Evolutionary conservation across 2,113 vertebrate genomes (phyloP).

Genomic region (Cryptoleucopteryx plumbea): DNA sequence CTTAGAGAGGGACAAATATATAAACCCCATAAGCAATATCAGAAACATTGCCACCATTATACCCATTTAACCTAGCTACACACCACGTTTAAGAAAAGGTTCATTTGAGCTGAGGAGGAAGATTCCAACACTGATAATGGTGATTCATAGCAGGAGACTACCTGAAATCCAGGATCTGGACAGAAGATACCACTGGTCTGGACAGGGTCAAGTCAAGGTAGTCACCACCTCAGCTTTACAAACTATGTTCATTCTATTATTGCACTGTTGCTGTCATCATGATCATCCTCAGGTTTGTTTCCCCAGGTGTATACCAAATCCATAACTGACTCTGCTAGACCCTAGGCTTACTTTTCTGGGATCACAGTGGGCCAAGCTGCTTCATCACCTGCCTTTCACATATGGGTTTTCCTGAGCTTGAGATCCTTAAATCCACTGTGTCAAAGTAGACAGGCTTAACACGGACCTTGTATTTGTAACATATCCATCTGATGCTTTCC

Average conservation of each 20-base stretch:
- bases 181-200: not conserved
- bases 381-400: not conserved
- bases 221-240: not conserved
- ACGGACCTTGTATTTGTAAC: not conserved
- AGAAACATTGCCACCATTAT: not conserved
- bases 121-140: not conserved
- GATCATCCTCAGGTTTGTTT: not conserved
- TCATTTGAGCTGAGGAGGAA: not conserved
- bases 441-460: not conserved
- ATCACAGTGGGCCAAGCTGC: not conserved
- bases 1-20: not conserved
- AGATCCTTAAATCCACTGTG: not conserved
- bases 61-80: not conserved
- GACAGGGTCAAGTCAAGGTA: not conserved
- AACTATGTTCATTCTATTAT: not conserved
- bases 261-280: not conserved
- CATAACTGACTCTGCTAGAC: not conserved
- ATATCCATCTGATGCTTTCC: not conserved
- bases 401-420: not conserved
- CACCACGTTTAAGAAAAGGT: not conserved
- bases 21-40: not conserved
- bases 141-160: not conserved
- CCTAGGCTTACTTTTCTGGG: not conserved
- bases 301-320: not conserved
- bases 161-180: not conserved